A percentile compares a stretch with the other conserved stretches of the same genome.
Conservation (phyloP, 1,140 invertebrate species). For the Drosophila athabasca region DNA sequence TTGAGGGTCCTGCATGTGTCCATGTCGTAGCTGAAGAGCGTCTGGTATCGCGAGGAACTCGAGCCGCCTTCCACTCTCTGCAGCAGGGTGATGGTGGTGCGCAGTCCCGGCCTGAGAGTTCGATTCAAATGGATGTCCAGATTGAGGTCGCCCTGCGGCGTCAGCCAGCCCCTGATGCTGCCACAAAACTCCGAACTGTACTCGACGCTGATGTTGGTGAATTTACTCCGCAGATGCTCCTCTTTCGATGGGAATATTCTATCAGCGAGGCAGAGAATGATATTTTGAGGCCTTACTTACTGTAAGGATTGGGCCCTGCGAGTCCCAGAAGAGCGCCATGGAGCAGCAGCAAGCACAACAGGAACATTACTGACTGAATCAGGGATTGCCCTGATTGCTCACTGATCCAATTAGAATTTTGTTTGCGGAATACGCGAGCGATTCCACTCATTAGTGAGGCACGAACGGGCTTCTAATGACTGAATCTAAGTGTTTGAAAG, state of each 20-base stretch:
- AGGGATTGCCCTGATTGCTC: not conserved
- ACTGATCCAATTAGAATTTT: constrained; percentile 7
- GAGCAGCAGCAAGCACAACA: not conserved
- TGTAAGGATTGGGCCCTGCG: constrained; percentile 2
- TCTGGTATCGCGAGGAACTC: constrained; percentile 26
- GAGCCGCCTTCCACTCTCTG: constrained; percentile 25
- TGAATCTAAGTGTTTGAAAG: not conserved
- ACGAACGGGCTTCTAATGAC: constrained; percentile 17
- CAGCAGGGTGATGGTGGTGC: constrained; percentile 40
- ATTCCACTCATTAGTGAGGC: constrained; percentile 25
- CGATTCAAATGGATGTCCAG: constrained; percentile 45
- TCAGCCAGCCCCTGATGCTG: constrained; percentile 30
- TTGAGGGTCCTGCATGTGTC: constrained; percentile 55
- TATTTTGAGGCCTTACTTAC: constrained; percentile 26
- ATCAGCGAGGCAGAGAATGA: not conserved
- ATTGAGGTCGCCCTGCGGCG: constrained; percentile 17
- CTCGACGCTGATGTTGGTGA: constrained; percentile 43
- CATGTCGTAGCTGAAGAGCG: constrained; percentile 58
- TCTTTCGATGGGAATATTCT: not conserved
- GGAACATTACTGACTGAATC: constrained; percentile 12
- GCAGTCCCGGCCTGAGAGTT: constrained; percentile 16
- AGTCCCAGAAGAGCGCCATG: not conserved
- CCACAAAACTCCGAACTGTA: constrained; percentile 29
- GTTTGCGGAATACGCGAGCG: too few species aligned
- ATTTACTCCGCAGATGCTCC: constrained; percentile 6